Base-by-base conservation (phyloP, 2,888 invertebrate species). In the Myathropa florea region DNA sequence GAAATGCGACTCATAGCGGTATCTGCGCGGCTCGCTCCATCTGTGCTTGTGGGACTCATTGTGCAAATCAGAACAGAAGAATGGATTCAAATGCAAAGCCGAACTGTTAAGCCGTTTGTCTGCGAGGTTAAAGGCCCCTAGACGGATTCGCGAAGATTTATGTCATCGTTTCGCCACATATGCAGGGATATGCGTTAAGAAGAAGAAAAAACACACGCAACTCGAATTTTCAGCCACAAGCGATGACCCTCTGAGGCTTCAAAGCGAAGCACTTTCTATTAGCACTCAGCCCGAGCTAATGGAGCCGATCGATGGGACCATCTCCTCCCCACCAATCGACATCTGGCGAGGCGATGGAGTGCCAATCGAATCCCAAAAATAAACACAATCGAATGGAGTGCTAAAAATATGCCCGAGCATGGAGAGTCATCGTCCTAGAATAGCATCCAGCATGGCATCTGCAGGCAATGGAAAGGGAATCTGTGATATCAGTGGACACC, bases 361-460 rank as follows among this genome's bases (percentile, higher is more conserved):
- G 73, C 73, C 63, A 65, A 75, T 23, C 21, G 6, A 28, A 65
- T 36, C 12, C 10, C 12, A 23, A 57, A 57, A 21, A 57, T 23
- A 10, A 23, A 24, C 10, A 9, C 3, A 2, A 9, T 23, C 24
- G 23, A 12, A 14, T 57, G 55, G 55, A 57, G 61, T 28, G 77
- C 77, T 63, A 70, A 63, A 77, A 77, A 70, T 70, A 77, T 23
- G 23, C 23, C 28, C n/a, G 7, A 14, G 33, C 60, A 63, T 77
- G 77, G 68, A 63, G 61, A 46, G 18, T 77, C 77, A 36, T 70
- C 53, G 18, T 68, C 39, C 65, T 30, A 75, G 64, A 75, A 75
- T 75, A 39, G 75, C 63, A 63, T 46, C 18, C 33, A 7, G 33
- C 7, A 7, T 12, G 33, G 18, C 68, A 57, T 67, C 55, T 28